A percentile compares a stretch with the other conserved stretches of the same genome.
phyloP scores from a whole-genome alignment of 2,113 vertebrate genomes.

The Dromiciops gliroides region DNA sequence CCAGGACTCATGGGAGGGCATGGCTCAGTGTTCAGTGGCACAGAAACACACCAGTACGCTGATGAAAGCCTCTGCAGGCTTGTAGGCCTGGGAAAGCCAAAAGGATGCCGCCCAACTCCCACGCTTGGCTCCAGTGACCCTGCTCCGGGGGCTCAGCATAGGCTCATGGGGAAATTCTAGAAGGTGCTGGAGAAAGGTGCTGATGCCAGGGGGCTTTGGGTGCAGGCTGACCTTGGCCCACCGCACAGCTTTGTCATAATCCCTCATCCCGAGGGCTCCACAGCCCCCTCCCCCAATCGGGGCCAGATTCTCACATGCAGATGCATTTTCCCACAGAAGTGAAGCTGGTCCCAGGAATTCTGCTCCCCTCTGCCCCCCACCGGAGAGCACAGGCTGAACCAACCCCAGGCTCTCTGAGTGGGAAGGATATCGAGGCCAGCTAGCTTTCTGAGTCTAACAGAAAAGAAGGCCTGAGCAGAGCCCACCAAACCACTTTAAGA shows the following conservation, averaged over 20 bases:
- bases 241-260: not conserved
- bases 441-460: not conserved
- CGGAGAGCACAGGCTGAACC: not conserved
- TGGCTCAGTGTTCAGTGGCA: not conserved
- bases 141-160: not conserved
- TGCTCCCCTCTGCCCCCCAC: not conserved
- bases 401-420: not conserved
- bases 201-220: not conserved
- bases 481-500: not conserved
- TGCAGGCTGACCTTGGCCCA: not conserved
- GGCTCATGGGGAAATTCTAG: not conserved
- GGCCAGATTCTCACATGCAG: not conserved
- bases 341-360: not conserved
- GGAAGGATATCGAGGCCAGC: not conserved
- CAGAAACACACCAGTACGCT: not conserved
- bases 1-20: not conserved
- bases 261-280: not conserved
- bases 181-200: not conserved
- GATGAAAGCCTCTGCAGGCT: not conserved
- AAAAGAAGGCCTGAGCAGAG: not conserved
- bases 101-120: not conserved
- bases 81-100: not conserved
- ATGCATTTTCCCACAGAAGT: not conserved
- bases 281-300: not conserved
- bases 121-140: not conserved